Conservation (phyloP, 2,888 invertebrate genomes). For the Acanthacorydalis orientalis region DNA sequence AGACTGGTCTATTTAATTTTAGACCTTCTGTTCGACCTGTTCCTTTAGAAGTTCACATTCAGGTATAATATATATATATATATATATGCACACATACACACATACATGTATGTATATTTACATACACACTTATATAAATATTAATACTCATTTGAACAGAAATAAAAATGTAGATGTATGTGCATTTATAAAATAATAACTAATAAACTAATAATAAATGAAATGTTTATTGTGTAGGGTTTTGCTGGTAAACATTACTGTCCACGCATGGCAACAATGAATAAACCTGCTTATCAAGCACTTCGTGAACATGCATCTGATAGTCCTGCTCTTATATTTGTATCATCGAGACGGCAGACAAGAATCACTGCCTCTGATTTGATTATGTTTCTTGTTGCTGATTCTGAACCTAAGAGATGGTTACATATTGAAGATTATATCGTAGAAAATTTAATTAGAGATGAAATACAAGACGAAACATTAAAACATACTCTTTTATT, state of each 20-base stretch:
- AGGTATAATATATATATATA: neutral
- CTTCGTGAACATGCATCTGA: constrained; percentile 81
- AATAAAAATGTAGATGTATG: no score
- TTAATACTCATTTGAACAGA: no score
- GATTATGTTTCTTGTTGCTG: constrained; percentile 77
- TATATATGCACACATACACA: no score
- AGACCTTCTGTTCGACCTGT: constrained; percentile 95
- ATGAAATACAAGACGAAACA: constrained; percentile 65
- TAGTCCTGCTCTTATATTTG: constrained; percentile 87
- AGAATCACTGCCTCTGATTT: constrained; percentile 91
- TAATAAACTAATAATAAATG: no score
- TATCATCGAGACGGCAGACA: constrained; percentile 92
- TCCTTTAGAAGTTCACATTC: constrained; percentile 66
- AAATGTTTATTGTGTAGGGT: constrained; percentile 37
- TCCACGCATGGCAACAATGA: constrained; percentile 99
- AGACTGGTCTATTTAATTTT: constrained; percentile 92
- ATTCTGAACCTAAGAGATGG: constrained; percentile 81
- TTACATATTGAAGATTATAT: constrained; percentile 71
- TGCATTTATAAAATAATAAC: no score
- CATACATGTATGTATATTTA: no score
- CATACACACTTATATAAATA: no score
- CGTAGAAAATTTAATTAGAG: constrained; percentile 60
- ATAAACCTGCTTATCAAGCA: constrained; percentile 92
- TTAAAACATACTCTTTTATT: constrained; percentile 86
- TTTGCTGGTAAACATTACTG: constrained; percentile 98